Evolutionary conservation across 2,797 vertebrate genomes (phyloP), one percentile per base, ranked within the genome.

Genomic region (Echiichthys vipera): DNA sequence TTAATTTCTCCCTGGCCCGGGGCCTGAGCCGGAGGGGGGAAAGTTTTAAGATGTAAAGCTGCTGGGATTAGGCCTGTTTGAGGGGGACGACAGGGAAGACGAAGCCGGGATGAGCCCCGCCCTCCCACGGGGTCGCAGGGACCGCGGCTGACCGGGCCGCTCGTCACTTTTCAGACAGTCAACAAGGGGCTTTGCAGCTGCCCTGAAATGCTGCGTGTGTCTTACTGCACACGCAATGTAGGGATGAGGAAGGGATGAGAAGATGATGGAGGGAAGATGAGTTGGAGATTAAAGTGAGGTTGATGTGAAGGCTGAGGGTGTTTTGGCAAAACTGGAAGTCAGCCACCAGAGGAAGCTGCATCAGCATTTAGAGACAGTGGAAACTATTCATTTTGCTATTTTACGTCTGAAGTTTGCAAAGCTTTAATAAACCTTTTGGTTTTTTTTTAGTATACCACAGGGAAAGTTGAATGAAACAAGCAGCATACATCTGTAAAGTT

Each of bases 41-140:
- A 8, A 39, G 80, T 83, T 88, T 89, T 89, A 91, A 90, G 87
- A 91, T 89, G 87, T 88, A 92, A 93, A 94, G 86, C 90, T 20
- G 55, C 20, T 2, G 47, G 87, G 93, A 94, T 94, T 94, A 93
- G 71, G 80, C 65, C 70, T 81, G 87, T 83, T 84, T 46, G 78
- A 85, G 81, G 77, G 72, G n/a, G 79, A 83, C 55, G 84, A 87
- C 86, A 83, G 10, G 47, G 84, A 63, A 82, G 83, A 80, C 50
- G 67, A 78, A 71, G 71, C 81, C 9, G 57, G 68, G 78, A 88
- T 90, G 84, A 92, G 84, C 62, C 69, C 73, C 56, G 4, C 30
- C 22, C 22, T 17, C 32, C 13, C 3, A 9, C 49, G 14, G 77
- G 71, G 80, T 65, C 65, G 36, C 54, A 6, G 70, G 55, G 83